Base-by-base conservation (phyloP, 2,797 vertebrate species). In the Mareca strepera region DNA sequence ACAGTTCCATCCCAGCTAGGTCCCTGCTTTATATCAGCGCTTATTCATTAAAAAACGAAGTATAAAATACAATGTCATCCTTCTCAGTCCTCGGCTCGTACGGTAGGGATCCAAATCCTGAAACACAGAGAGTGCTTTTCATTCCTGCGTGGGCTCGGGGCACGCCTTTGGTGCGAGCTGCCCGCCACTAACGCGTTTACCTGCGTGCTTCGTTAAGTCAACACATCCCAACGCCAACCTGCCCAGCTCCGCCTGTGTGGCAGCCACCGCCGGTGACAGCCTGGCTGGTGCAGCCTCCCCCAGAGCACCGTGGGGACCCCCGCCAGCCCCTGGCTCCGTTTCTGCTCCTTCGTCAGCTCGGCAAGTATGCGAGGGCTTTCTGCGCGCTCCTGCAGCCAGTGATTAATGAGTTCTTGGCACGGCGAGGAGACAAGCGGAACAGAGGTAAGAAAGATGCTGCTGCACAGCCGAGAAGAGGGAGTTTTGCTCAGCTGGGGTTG, bases 21-120 rank as follows among this genome's bases (percentile, higher is more conserved):
- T 86, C 62, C 44, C 83, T 96, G 80, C 85, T 88, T 92, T 88
- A 86, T 93, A 76, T 90, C 76, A 52, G 35, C 48, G 66, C 80
- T 86, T 81, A 92, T n/a, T 91, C 66, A 59, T 91, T 92, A 70
- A 81, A 83, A 64, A 88, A 72, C 2, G 17, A 68, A 63, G 55
- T 39, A 15, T 91, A 90, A 90, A 93, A 74, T n/a, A 28, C 23
- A 91, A 41, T 44, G 52, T 59, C 70, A 76, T 88, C 59, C 59
- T 63, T 83, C 86, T 62, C 66, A 83, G 64, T 46, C 80, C n/a
- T 18, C 0, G 8, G 48, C 73, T 76, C 46, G 31, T 79, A 41
- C 39, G 53, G 75, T 15, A 31, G 59, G 62, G 52, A 93, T 56
- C 83, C 67, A 82, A 81, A 86, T 70, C 43, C 70, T 2, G 1